Conservation (phyloP, 2,888 invertebrate genomes). For the Drosophila siamana region DNA sequence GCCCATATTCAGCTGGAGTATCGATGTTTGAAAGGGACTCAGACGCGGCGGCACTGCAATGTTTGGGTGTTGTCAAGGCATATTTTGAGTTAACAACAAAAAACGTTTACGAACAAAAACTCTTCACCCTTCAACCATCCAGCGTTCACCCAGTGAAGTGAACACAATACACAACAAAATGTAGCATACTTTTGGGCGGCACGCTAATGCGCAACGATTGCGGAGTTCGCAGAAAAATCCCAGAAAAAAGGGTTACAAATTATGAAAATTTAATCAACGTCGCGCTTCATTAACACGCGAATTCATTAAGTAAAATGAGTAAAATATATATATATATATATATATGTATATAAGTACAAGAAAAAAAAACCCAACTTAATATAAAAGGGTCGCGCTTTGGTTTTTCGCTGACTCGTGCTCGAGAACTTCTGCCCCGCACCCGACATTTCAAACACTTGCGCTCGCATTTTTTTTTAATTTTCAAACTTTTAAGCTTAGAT, state of each 20-base stretch:
- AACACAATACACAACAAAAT: slow-evolving; percentile 16
- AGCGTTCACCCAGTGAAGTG: not conserved
- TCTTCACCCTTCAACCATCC: too few relatives aligned
- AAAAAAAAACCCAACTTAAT: slow-evolving; percentile 37
- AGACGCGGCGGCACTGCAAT: slow-evolving; percentile 90
- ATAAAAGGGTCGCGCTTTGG: slow-evolving; percentile 49
- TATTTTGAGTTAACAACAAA: slow-evolving; percentile 30
- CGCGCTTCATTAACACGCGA: slow-evolving; percentile 73
- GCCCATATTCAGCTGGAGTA: slow-evolving; percentile 90
- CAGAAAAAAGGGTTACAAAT: slow-evolving; percentile 58
- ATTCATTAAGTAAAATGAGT: slow-evolving; percentile 65
- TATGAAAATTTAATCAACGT: slow-evolving; percentile 77
- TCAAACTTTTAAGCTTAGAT: slow-evolving; percentile 76
- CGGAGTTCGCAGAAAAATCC: not conserved
- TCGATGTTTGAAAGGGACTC: slow-evolving; percentile 90
- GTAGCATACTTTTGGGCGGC: slow-evolving; percentile 15
- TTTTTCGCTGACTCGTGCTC: slow-evolving; percentile 38
- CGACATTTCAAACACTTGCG: slow-evolving; percentile 4
- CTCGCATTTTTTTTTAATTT: slow-evolving; percentile 63
- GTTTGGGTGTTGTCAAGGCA: slow-evolving; percentile 57
- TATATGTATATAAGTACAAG: slow-evolving; percentile 17
- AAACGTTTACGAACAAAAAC: not conserved
- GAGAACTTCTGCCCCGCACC: slow-evolving; percentile 1
- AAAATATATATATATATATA: slow-evolving; percentile 28
- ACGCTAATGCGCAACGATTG: slow-evolving; percentile 25